Evolutionary conservation across 1,140 invertebrate genomes (phyloP).

Genomic region (Stegodyphus dumicola): DNA sequence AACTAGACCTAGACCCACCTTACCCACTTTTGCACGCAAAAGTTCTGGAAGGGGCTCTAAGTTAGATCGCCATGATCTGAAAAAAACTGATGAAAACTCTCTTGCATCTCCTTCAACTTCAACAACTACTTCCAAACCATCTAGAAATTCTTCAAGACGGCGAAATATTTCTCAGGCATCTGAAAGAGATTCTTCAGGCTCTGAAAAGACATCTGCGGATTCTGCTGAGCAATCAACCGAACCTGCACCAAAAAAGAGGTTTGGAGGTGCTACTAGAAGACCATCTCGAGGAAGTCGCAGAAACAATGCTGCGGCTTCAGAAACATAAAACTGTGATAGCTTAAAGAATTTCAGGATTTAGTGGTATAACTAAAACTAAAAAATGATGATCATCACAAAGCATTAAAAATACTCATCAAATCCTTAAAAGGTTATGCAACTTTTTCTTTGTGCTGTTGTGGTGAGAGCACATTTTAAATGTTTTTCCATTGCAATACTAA

Average conservation of each 20-base stretch:
- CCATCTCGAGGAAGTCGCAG: slow-evolving; percentile 28
- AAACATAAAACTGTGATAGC: background rate
- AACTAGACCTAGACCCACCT: slow-evolving; percentile 17
- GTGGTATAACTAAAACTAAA: no score
- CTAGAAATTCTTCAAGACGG: slow-evolving; percentile 9
- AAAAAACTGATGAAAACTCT: slow-evolving; percentile 29
- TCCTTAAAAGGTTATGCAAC: no score
- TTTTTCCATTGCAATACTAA: no score
- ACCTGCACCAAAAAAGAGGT: slow-evolving; percentile 36
- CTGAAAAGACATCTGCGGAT: background rate
- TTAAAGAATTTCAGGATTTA: background rate
- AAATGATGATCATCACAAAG: no score
- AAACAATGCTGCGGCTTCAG: slow-evolving; percentile 1
- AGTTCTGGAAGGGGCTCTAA: slow-evolving; percentile 1
- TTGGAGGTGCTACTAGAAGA: slow-evolving; percentile 23
- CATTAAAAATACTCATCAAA: no score
- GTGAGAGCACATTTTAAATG: no score
- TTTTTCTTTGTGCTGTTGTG: no score
- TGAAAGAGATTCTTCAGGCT: background rate
- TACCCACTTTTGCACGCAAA: slow-evolving; percentile 34
- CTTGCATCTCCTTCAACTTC: background rate
- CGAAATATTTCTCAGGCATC: background rate
- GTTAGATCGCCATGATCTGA: background rate
- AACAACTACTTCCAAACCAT: slow-evolving; percentile 21
- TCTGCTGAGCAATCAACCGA: background rate